Evolutionary conservation across 2,888 invertebrate genomes (phyloP), one percentile per base, ranked within the genome.

Genomic region (Zygogramma bicolorata): DNA sequence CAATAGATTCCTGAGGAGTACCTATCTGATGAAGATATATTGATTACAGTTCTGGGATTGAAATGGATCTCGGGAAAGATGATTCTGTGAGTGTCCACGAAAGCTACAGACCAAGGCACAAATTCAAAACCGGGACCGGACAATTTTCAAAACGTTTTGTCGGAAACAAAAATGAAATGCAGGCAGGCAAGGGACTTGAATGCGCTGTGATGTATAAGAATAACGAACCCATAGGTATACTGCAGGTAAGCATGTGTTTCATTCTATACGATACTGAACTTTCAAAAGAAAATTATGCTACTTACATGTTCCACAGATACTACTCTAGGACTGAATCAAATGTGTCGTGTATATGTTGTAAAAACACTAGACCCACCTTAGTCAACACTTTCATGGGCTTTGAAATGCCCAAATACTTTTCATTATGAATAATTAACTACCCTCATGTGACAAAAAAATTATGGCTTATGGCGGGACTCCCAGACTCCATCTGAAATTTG

Each of bases 121-220:
- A 75, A 66, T 68, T 63, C 61, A 76, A 76, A 70, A 7, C 49
- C 1, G 68, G 68, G n/a, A 65, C 49, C 8, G 70, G 65, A 1
- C 74, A 59, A 27, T 58, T 68, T 7, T 71, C 38, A 40, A 76
- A 71, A 53, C 61, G 66, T 70, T 70, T 65, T 20, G 8, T 27
- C 60, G 75, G 70, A 40, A 60, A 31, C 38, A 70, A 68, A 18
- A 75, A 29, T 38, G 70, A 58, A 3, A 22, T 65, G n/a, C 40
- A 58, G 68, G 59, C 40, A 10, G 8, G 15, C 3, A 61, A 71
- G 53, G 57, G 63, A n/a, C 61, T 68, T 27, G 46, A 78, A 49
- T 81, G 79, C 67, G 83, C 81, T 1, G 76, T 83, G 15, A 81
- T 82, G 76, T 83, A 80, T 46, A 79, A 79, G 65, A 77, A 81